These are phyloP conservation scores for Phrynosoma platyrhinos DNA, from an alignment of 2,113 vertebrate genomes.

Conservation along the genomic window DNA sequence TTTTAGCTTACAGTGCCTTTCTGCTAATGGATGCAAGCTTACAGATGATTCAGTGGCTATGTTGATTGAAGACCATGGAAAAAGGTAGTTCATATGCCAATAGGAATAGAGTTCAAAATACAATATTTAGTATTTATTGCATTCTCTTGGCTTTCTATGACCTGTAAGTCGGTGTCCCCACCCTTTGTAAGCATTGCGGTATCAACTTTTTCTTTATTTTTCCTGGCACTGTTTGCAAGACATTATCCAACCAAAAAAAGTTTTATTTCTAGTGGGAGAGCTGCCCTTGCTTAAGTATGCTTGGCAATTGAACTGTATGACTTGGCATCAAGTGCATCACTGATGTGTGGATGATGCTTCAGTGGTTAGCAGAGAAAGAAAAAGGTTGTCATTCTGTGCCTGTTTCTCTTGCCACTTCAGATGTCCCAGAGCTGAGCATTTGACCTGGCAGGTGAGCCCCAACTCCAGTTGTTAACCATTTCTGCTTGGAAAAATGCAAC, in stretches of 20 bases:
- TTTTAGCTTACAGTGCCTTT: constrained; percentile 60
- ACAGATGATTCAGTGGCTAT: constrained; percentile 65
- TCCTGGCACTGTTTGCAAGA: not conserved
- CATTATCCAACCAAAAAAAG: not conserved
- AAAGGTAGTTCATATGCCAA: constrained; percentile 59
- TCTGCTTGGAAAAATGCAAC: too few species aligned
- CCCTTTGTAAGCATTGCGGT: not conserved
- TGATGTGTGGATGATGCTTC: not conserved
- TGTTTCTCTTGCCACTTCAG: too few species aligned
- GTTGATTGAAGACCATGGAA: constrained; percentile 60
- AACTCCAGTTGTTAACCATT: too few species aligned
- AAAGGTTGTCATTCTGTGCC: not conserved
- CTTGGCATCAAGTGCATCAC: not conserved
- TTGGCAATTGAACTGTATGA: not conserved
- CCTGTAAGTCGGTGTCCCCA: not conserved
- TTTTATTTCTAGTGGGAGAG: not conserved
- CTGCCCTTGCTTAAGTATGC: not conserved
- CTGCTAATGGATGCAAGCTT: constrained; percentile 67
- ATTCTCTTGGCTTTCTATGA: not conserved
- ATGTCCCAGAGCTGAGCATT: too few species aligned
- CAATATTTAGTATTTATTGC: not conserved
- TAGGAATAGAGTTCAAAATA: not conserved
- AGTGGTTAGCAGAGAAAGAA: not conserved
- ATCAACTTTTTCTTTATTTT: not conserved
- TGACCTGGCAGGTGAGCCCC: too few species aligned